phyloP scores from a whole-genome alignment of 2,797 vertebrate species.

The Saxicola maurus region DNA sequence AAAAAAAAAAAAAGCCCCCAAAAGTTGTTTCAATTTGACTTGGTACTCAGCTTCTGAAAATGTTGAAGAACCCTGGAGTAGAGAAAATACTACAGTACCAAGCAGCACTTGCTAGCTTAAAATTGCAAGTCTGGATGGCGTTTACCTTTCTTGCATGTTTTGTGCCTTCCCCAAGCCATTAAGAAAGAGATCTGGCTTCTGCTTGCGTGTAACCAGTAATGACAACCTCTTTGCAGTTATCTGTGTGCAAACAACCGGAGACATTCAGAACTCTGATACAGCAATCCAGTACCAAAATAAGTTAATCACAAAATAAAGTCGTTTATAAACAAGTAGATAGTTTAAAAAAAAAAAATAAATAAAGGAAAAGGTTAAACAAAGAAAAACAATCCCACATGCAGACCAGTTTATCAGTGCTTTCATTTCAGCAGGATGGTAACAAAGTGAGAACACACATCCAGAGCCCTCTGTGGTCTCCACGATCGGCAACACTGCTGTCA shows the following conservation, averaged over 20 bases:
- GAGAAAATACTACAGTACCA: conserved; percentile 61
- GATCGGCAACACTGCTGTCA: conserved; percentile 67
- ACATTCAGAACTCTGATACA: conserved; percentile 83
- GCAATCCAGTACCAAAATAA: conserved; percentile 72
- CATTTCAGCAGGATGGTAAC: conserved; percentile 65
- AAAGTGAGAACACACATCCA: conserved; percentile 64
- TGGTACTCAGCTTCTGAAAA: conserved; percentile 67
- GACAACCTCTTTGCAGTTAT: conserved; percentile 95
- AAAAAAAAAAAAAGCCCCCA: conserved; percentile 46
- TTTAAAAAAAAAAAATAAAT: conserved; percentile 47
- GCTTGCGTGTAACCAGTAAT: conserved; percentile 94
- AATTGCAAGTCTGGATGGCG: conserved; percentile 74
- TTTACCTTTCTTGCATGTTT: conserved; percentile 86
- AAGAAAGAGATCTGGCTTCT: conserved; percentile 90
- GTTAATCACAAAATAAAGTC: conserved; percentile 65
- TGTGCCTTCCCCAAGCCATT: conserved; percentile 84
- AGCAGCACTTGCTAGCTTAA: conserved; percentile 72
- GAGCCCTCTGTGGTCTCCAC: conserved; percentile 59
- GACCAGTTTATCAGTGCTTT: conserved; percentile 63
- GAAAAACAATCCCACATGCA: conserved; percentile 72
- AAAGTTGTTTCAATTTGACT: conserved; percentile 42
- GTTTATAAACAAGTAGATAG: conserved; percentile 60
- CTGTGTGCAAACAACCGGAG: conserved; percentile 91
- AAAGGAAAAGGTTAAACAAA: conserved; percentile 50
- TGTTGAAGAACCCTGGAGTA: conserved; percentile 65